Evolutionary conservation across 1,140 invertebrate species (phyloP).

Genomic region (Drosophila nannoptera): DNA sequence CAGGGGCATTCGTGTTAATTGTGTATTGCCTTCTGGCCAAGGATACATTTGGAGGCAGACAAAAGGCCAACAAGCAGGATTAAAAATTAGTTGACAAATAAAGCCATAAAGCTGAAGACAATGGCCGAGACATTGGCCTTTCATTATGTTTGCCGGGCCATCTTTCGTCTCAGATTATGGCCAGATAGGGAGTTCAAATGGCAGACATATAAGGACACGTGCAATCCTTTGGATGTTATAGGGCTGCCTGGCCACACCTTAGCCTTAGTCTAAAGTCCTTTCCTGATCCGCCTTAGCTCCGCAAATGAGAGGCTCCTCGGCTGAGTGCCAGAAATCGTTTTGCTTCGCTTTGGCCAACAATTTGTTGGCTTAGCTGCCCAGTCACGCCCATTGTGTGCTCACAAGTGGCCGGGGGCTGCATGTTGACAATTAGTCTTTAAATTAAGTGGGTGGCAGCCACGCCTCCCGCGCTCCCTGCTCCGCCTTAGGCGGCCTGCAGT

Average conservation of each 20-base stretch:
- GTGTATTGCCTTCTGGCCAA: constrained; percentile 11
- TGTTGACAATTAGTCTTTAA: constrained; percentile 73
- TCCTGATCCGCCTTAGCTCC: not conserved
- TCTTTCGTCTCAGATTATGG: no score
- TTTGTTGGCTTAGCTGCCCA: constrained; percentile 20
- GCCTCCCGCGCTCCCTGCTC: not conserved
- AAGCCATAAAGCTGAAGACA: not conserved
- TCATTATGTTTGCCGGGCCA: not conserved
- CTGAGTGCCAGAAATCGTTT: not conserved
- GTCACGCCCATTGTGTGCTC: constrained; percentile 25
- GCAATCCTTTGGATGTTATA: no score
- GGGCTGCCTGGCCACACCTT: not conserved
- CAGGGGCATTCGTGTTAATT: constrained; percentile 22
- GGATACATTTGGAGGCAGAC: constrained; percentile 1
- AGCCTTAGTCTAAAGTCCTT: not conserved
- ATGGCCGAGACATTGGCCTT: not conserved
- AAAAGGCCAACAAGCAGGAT: constrained; percentile 2
- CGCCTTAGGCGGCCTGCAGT: constrained; percentile 1
- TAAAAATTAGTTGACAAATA: constrained; percentile 3
- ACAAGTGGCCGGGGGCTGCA: constrained; percentile 18
- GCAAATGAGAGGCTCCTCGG: not conserved
- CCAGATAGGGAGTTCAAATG: no score
- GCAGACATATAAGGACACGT: no score
- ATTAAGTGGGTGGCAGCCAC: constrained; percentile 47
- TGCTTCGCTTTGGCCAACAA: constrained; percentile 6